These are phyloP conservation scores for Troides aeacus DNA, from an alignment of 2,888 invertebrate species.

Conservation along the genomic window DNA sequence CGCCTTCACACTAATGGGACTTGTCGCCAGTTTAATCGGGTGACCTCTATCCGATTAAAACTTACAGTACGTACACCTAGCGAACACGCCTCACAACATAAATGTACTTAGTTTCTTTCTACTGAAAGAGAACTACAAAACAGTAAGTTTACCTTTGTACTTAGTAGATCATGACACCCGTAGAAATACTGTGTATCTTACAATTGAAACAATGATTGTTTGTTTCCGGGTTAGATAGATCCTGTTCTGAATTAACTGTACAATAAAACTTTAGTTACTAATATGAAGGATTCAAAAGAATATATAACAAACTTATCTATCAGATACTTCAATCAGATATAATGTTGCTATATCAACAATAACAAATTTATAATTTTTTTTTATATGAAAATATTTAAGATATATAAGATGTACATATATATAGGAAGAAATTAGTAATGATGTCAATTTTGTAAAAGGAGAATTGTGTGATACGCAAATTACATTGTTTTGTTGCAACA, in stretches of 20 bases:
- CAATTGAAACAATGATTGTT: conserved; percentile 4
- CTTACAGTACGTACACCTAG: conserved; percentile 30
- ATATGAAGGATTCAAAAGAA: background rate
- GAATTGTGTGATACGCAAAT: background rate
- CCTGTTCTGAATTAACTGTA: background rate
- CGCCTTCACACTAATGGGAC: conserved; percentile 56
- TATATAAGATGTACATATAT: background rate
- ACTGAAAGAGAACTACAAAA: background rate
- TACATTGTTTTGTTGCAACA: background rate
- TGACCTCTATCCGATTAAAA: conserved; percentile 54
- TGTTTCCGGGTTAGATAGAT: background rate
- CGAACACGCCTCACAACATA: background rate
- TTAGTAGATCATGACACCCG: background rate
- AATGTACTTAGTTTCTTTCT: background rate
- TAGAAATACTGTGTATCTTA: background rate
- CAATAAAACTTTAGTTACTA: background rate
- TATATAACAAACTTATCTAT: background rate
- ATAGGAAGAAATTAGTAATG: background rate
- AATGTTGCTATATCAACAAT: background rate
- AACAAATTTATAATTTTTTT: background rate
- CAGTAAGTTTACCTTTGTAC: background rate
- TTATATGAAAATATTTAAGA: background rate
- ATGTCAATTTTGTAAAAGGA: background rate
- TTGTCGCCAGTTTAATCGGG: conserved; percentile 56
- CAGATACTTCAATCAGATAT: too few species aligned